Base-by-base conservation (phyloP, 2,797 vertebrate genomes). In the Channa striata region DNA sequence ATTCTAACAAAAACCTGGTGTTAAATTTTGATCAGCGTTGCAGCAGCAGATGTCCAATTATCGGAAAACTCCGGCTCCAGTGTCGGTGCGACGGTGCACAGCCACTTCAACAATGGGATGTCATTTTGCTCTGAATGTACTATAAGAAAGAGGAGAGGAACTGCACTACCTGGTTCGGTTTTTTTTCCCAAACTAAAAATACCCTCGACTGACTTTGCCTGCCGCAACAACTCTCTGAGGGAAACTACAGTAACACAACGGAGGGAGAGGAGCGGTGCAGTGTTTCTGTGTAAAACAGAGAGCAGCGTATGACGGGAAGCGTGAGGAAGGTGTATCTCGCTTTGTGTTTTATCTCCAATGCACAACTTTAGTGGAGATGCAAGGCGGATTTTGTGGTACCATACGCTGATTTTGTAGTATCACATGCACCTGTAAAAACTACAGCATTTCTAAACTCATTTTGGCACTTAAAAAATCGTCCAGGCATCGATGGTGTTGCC, bases 181-280 rank as follows among this genome's bases (percentile, higher is more conserved):
- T 7, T 66, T 59, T 69, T 68, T 46, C 46, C 39, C 54, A 68
- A 60, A 74, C 76, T 84, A 87, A 88, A 88, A 86, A 87, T 88
- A 88, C 64, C 77, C 68, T 83, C 70, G 58, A n/a, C 80, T 77
- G 74, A 81, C 70, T 57, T 42, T 43, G 49, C 54, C 68, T 83
- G 72, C 73, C 12, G 68, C 75, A 76, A 21, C 63, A 72, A 56
- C 46, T 75, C 86, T 82, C 88, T 19, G 64, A 75, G 76, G 81
- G 44, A 56, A 81, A 42, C 72, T 64, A 72, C 77, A 68, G 67
- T 37, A 70, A 76, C 43, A 68, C 72, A 78, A 77, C 50, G 61
- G 52, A 73, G 68, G 58, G 39, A 33, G 59, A 30, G 51, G 30
- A 64, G 68, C 37, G 80, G 54, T 25, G 12, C 57, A 78, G 48